Evolutionary conservation across 64 coral and sea anemone genomes (phyloP).

Genomic region (Orbicella faveolata): DNA sequence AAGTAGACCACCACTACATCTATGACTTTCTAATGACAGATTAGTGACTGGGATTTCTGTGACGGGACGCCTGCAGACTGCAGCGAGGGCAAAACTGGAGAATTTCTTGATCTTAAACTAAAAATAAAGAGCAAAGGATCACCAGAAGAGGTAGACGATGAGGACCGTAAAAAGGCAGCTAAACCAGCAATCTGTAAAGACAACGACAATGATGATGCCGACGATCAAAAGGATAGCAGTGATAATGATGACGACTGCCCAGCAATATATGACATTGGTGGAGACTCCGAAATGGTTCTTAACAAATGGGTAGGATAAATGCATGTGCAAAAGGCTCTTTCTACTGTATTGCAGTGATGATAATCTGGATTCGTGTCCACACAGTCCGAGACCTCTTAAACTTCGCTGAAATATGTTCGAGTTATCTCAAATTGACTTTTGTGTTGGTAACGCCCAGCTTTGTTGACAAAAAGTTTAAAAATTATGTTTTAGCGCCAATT

Average conservation of each 20-base stretch:
- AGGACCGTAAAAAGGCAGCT: not conserved
- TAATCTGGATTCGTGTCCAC: not conserved
- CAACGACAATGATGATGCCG: not conserved
- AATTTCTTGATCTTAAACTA: constrained; percentile 12
- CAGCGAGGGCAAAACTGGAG: constrained; percentile 29
- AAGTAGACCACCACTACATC: not conserved
- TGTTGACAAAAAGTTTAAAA: not conserved
- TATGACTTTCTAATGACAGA: not conserved
- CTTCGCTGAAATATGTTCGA: too few species aligned
- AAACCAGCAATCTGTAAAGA: not conserved
- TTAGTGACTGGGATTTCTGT: constrained; percentile 41
- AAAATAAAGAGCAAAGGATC: constrained; percentile 31
- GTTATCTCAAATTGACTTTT: too few species aligned
- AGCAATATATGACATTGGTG: constrained; percentile 20
- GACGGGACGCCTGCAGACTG: not conserved
- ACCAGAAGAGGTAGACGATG: constrained; percentile 5
- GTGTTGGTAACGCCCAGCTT: not conserved
- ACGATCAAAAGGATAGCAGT: not conserved
- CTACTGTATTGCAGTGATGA: not conserved
- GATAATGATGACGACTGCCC: constrained; percentile 25
- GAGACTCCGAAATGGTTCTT: constrained; percentile 37
- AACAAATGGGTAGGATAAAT: constrained; percentile 5
- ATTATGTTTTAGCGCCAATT: not conserved
- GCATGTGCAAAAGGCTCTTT: not conserved
- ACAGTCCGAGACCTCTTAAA: too few species aligned